phyloP scores from a whole-genome alignment of 1,140 invertebrate genomes.

The Drosophila obscura region DNA sequence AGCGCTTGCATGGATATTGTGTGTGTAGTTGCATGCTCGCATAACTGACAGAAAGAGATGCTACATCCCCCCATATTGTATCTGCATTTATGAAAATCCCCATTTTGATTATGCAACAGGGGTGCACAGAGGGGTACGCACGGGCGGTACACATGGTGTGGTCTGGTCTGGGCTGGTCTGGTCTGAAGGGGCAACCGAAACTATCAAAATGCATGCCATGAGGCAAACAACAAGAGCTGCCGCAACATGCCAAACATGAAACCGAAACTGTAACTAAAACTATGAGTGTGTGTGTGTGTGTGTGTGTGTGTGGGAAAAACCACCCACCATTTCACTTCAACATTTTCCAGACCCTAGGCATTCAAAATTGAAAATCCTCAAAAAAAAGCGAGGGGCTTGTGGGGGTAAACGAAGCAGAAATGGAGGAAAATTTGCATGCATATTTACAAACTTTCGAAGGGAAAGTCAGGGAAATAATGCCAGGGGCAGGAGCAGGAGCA shows the following conservation, averaged over 20 bases:
- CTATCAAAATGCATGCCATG: constrained; percentile 71
- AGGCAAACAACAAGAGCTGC: constrained; percentile 54
- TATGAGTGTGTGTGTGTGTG: constrained; percentile 2
- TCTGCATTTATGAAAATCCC: constrained; percentile 71
- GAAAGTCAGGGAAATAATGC: constrained; percentile 48
- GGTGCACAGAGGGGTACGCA: neutral
- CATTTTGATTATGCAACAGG: constrained; percentile 66
- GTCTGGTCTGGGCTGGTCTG: too few species aligned
- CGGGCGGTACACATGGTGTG: too few species aligned
- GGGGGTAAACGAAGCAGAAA: constrained; percentile 5
- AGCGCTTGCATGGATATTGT: neutral
- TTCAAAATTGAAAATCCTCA: constrained; percentile 67
- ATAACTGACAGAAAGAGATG: constrained; percentile 42
- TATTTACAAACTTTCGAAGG: constrained; percentile 74
- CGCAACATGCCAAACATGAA: constrained; percentile 78
- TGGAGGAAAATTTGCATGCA: constrained; percentile 74
- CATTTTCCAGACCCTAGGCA: constrained; percentile 30
- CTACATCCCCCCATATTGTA: constrained; percentile 36
- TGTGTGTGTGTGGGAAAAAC: constrained; percentile 8
- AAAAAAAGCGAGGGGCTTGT: constrained; percentile 1
- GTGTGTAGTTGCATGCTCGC: neutral
- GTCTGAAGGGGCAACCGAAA: constrained; percentile 26
- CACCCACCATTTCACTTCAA: neutral
- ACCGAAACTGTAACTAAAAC: constrained; percentile 80
- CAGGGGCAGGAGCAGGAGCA: neutral